Evolutionary conservation across 2,888 invertebrate genomes (phyloP), one percentile per base, ranked within the genome.

Genomic region (Xylota segnis): DNA sequence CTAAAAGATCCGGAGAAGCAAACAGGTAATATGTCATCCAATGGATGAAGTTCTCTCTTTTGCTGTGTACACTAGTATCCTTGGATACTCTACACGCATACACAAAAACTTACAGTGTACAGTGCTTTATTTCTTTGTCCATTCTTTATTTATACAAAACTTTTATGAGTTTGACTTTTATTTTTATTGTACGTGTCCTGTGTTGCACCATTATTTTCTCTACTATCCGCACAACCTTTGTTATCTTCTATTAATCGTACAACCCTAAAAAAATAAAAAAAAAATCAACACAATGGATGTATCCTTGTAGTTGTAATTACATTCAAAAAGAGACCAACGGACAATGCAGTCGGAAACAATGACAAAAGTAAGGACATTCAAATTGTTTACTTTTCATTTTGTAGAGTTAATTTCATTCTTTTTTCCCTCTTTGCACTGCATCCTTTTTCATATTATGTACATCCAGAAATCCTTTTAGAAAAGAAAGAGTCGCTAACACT

Each of bases 1-100:
- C 92, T 96, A 58, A 96, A 95, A 91, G 94, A 95, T 83, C 95
- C 96, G 23, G 95, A 96, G 90, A 95, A 95, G 91, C 95, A 95
- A 90, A 95, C 95, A 91, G 95, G 95, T 95, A 89, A 90, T 56
- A 76, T 59, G 45, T 82, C 68, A 40, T 74, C 10, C 52, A 71
- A 72, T 66, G 74, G 32, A 43, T 54, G 37, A 52, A 75, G 29
- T 66, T 66, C 45, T 78, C 65, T 59, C 27, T 34, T 16, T 47
- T 27, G 32, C 18, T 47, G 29, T 77, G 16, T 54, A 54, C 40
- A 54, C 23, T 79, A 4, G 45, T 45, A 37, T 45, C 29, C 23
- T 68, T 68, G 18, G 14, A n/a, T 16, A 18, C n/a, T 32, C n/a
- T 50, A 32, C 27, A 59, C 40, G 27, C n/a, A 18, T 23, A 54